Base-by-base conservation (phyloP, 2,797 vertebrate genomes). In the Lepidocolaptes lacrymiger region DNA sequence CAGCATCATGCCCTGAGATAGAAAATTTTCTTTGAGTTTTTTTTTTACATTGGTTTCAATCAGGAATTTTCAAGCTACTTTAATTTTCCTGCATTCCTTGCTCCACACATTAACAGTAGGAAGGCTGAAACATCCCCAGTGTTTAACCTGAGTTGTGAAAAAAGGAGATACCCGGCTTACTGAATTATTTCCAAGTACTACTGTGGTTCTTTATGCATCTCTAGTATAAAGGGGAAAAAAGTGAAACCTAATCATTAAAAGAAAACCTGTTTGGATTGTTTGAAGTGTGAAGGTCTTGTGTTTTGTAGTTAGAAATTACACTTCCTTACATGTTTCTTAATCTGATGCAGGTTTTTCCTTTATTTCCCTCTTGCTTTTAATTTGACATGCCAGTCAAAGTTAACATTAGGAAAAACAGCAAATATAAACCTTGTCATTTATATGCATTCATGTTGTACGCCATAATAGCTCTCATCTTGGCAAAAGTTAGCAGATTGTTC, bases 231-330 rank as follows among this genome's bases (percentile, higher is more conserved):
- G 69, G 67, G 88, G 67, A 14, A 71, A 89, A 81, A 93, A 80
- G 66, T 58, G 61, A 91, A 94, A 85, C 72, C 15, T 77, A 95
- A 85, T 89, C 92, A 92, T 96, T 96, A 96, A 95, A 96, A 88
- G 76, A 95, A 95, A 96, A 97, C 72, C 82, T 95, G 89, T 78
- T 96, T 41, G 62, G 69, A 87, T 36, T 92, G 51, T 78, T 95
- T 94, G 73, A 97, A 96, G 77, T 90, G 43, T 83, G 78, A 82
- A 97, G 92, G 81, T 94, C 86, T 92, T 87, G 44, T 68, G 44
- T 93, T 91, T 78, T 94, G 43, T 37, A 77, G 61, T 81, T 85
- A 90, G 73, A 71, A 96, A 95, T 43, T 43, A 82, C 20, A 85
- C 56, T 84, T 68, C 63, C 55, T 79, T 92, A 27, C 16, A 64